Conservation (phyloP, 2,113 vertebrate genomes). For the Poeciliopsis occidentalis region DNA sequence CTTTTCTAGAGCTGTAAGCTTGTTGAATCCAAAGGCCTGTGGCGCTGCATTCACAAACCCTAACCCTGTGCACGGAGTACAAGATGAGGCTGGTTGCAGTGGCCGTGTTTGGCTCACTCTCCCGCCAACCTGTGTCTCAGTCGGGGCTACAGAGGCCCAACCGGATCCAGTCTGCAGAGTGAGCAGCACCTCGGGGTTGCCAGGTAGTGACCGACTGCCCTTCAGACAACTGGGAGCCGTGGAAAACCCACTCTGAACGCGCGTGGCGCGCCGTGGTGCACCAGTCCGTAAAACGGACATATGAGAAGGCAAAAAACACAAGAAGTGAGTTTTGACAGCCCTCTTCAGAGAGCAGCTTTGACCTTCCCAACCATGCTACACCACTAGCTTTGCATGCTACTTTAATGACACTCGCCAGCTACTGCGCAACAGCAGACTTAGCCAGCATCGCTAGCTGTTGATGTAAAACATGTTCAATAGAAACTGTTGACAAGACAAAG, state of each 20-base stretch:
- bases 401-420: slow-evolving; percentile 21
- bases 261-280: accelerated
- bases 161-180: background rate
- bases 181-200: slow-evolving; percentile 20
- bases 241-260: accelerated
- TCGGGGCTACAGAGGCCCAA: slow-evolving; percentile 43
- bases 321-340: background rate
- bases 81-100: background rate
- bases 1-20: background rate
- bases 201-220: background rate
- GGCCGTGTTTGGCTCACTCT: slow-evolving; percentile 63
- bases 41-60: background rate
- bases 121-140: slow-evolving; percentile 72
- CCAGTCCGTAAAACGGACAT: background rate
- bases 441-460: background rate
- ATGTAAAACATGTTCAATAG: background rate
- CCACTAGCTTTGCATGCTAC: background rate
- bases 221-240: background rate
- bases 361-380: background rate
- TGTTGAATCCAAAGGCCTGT: background rate
- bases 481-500: background rate
- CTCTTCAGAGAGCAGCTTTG: slow-evolving; percentile 7
- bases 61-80: background rate
- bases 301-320: background rate
- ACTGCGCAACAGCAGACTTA: background rate